Conservation (phyloP, 2,888 invertebrate genomes). For the Drosophila anomelani region DNA sequence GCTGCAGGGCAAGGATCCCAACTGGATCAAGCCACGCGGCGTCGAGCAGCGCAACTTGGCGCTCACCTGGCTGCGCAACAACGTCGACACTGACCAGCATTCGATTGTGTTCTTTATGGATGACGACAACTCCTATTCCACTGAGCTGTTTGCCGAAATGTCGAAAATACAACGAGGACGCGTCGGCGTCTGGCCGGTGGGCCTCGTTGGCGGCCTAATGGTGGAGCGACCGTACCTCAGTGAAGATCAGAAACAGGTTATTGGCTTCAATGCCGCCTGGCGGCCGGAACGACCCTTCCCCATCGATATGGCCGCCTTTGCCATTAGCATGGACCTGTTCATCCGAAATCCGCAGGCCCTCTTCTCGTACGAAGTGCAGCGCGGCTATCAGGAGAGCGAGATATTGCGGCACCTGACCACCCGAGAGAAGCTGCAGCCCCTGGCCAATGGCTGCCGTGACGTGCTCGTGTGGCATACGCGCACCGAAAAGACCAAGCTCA, state of each 20-base stretch:
- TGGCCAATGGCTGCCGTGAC: conserved; percentile 95
- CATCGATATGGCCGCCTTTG: conserved; percentile 99
- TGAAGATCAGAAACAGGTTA: conserved; percentile 86
- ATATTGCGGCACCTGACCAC: conserved; percentile 91
- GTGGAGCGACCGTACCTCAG: conserved; percentile 95
- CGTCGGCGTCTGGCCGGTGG: conserved; percentile 98
- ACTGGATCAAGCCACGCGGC: conserved; percentile 93
- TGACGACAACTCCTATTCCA: conserved; percentile 97
- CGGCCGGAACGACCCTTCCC: conserved; percentile 96
- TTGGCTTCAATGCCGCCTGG: conserved; percentile 91
- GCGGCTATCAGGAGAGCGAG: conserved; percentile 95
- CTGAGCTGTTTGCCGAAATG: conserved; percentile 96
- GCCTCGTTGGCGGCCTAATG: conserved; percentile 96
- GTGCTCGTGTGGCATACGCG: conserved; percentile 99
- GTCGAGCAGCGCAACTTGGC: conserved; percentile 96
- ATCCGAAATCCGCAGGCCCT: conserved; percentile 89
- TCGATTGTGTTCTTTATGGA: conserved; percentile 96
- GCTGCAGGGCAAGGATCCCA: conserved; percentile 87
- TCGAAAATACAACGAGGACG: conserved; percentile 88
- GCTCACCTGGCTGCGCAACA: conserved; percentile 88
- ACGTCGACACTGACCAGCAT: conserved; percentile 85
- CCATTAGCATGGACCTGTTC: conserved; percentile 91
- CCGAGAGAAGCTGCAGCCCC: conserved; percentile 92
- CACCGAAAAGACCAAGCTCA: conserved; percentile 94
- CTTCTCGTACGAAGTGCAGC: conserved; percentile 93